Base-by-base conservation (phyloP, 2,888 invertebrate species). In the Lasioglossum vierecki region DNA sequence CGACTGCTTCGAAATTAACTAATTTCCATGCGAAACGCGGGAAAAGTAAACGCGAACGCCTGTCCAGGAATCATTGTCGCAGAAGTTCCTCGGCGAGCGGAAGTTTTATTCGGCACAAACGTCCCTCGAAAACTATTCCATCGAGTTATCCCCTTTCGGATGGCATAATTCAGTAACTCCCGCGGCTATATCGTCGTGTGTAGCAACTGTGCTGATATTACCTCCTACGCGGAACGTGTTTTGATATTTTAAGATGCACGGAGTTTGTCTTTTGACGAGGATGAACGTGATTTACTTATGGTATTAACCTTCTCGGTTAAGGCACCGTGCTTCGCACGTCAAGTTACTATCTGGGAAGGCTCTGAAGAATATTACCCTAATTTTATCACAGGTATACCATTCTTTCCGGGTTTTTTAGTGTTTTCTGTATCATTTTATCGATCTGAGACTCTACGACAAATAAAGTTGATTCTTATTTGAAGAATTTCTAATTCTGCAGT, bases 1-100 rank as follows among this genome's bases (percentile, higher is more conserved):
- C 35, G 83, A 26, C 8, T 35, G 49, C 49, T 49, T 83, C 35
- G 44, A 83, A 83, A 83, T 60, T 70, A 60, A 70, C 57, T 46
- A 44, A 74, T 53, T 5, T 35, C 57, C 57, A 18, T 41, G 57
- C 35, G 71, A 71, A 80, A 49, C 15, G 15, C 35, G n/a, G 26
- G 41, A 57, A 57, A n/a, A 13, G 63, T 35, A 35, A 66, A 66
- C 66, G 30, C 35, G 18, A 13, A 15, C 66, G 35, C 18, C 35
- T 35, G 66, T 35, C 18, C 66, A 18, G 35, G 66, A 66, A 66
- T 66, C 66, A 35, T 66, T 66, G 66, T 66, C 35, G 9, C 6
- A 66, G 35, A 66, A 66, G 66, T 66, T 66, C 60, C 35, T 35
- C 18, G 35, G 18, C 35, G 35, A 35, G 15, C 60, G 8, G 66